Percentiles rank a stretch among this genome's conserved stretches.
phyloP scores from a whole-genome alignment of 2,113 vertebrate species.

The Uria lomvia region DNA sequence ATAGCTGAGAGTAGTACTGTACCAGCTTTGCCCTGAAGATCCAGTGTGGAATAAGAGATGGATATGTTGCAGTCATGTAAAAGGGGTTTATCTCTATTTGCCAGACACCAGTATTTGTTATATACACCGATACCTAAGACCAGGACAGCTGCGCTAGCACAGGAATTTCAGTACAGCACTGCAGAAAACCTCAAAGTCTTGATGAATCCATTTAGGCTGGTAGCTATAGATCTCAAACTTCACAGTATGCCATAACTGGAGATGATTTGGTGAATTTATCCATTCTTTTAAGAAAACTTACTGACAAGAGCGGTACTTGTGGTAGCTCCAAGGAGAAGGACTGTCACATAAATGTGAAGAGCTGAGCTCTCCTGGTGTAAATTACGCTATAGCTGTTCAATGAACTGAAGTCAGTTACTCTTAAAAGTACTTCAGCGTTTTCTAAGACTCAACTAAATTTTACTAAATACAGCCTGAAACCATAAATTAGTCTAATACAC shows the following conservation, averaged over 20 bases:
- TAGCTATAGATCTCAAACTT: not conserved
- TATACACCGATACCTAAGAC: not conserved
- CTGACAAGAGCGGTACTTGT: not conserved
- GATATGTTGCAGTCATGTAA: not conserved
- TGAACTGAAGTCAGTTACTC: not conserved
- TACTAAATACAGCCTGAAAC: not conserved
- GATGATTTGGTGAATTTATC: not conserved
- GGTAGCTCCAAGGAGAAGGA: not conserved
- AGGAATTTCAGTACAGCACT: not conserved
- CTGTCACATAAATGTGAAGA: not conserved
- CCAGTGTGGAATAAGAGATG: not conserved
- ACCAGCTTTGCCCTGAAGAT: not conserved
- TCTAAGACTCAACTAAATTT: conserved; percentile 7
- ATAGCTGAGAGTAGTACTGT: not conserved
- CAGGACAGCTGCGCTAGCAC: not conserved
- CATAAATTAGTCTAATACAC: not conserved
- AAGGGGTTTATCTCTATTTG: not conserved
- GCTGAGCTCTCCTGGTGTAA: not conserved
- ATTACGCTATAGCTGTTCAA: not conserved
- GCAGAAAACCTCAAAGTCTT: not conserved
- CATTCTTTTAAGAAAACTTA: not conserved
- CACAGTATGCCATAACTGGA: not conserved
- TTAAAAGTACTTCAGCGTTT: not conserved
- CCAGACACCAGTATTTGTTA: not conserved
- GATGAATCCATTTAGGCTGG: not conserved